A percentile compares a stretch with the other conserved stretches of the same genome.
phyloP scores from a whole-genome alignment of 23 tunicate species.

The Ascidia mentula region DNA sequence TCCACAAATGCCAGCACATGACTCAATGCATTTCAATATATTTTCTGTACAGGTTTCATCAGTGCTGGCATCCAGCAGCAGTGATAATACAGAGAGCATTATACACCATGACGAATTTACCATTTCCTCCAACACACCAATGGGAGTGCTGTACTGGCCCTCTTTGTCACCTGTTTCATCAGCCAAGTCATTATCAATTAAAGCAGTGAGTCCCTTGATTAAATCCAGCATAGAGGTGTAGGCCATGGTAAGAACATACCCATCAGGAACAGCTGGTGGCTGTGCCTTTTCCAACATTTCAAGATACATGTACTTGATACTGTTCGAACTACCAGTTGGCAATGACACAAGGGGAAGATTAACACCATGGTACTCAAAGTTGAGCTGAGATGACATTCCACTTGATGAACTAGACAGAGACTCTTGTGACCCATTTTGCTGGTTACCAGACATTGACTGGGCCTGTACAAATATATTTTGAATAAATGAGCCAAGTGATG shows the following conservation, averaged over 20 bases:
- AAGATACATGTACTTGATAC: constrained; percentile 57
- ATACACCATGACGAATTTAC: constrained; percentile 71
- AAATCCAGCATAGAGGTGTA: constrained; percentile 72
- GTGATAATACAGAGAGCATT: constrained; percentile 54
- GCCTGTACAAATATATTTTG: constrained; percentile 66
- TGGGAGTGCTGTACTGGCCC: background rate
- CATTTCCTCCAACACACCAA: constrained; percentile 46
- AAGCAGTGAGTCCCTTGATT: constrained; percentile 63
- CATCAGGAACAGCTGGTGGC: constrained; percentile 76
- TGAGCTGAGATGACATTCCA: constrained; percentile 12
- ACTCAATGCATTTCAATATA: constrained; percentile 75
- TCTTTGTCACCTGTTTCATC: constrained; percentile 9
- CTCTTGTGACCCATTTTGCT: background rate
- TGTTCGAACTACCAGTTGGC: constrained; percentile 43
- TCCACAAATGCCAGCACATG: constrained; percentile 88
- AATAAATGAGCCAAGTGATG: constrained; percentile 68
- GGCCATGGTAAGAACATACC: constrained; percentile 85
- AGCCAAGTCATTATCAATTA: constrained; percentile 58
- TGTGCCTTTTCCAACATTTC: constrained; percentile 91
- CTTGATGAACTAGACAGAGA: background rate
- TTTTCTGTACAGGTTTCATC: constrained; percentile 77
- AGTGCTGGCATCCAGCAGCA: constrained; percentile 71
- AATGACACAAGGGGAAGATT: constrained; percentile 47
- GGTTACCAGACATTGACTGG: constrained; percentile 13
- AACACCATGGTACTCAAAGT: constrained; percentile 71